Base-by-base conservation (phyloP, 2,113 vertebrate species). In the Cyprinus carpio region DNA sequence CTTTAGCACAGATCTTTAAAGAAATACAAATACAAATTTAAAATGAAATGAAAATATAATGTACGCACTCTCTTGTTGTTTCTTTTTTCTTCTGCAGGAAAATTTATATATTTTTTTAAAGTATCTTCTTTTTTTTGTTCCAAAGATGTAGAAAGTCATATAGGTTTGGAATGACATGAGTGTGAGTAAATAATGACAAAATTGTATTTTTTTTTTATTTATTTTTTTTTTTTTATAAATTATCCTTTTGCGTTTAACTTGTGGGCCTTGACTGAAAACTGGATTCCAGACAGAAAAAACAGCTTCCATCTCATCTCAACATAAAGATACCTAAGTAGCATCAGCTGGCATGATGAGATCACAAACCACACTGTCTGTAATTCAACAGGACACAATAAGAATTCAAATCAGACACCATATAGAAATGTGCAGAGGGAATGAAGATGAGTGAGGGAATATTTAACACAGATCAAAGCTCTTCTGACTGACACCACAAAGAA, bases 391-490 rank as follows among this genome's bases (percentile, higher is more conserved):
- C 46, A 72, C 1, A 20, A 49, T 37, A 81, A 23, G 18, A 69
- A 54, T 46, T 54, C 27, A 40, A 56, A 71, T 34, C n/a, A 82
- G 23, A 34, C 20, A 7, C 51, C 27, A 58, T 34, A 20, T 65
- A 84, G 20, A 84, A 77, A 37, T 40, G 34, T 5, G 20, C 34
- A 72, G 34, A 4, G 20, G 18, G 8, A 54, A 34, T 72, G 18
- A 34, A 18, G 3, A 8, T 65, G 27, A 23, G 9, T 25, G 71
- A 76, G 29, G 62, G 9, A 12, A 64, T 76, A 31, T 46, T 51
- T 49, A 54, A 75, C 8, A 29, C 1, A 49, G 82, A 75, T 69
- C 46, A 78, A 84, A 77, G 75, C 56, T 77, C 11, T 23, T 46
- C 18, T 67, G 20, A 64, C 25, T 64, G 74, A 76, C 43, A 67